Evolutionary conservation across 1,140 invertebrate genomes (phyloP), one percentile per base, ranked within the genome.

Genomic region (Zaprionus africanus): DNA sequence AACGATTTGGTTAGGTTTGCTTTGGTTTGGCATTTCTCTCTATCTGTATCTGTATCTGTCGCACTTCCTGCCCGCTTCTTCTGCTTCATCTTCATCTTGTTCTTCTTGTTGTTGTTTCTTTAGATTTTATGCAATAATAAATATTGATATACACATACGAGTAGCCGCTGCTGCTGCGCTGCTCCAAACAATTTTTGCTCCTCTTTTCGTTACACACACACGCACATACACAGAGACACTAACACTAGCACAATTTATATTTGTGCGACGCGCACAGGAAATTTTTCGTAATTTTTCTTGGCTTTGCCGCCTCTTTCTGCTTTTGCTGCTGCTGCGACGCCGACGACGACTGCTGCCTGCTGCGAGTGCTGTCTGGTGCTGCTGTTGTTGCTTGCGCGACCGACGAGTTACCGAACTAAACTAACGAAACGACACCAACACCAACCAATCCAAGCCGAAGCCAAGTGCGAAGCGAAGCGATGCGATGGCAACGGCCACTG

Each of bases 381-480:
- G 57, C 53, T 67, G 66, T 53, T 73, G 66, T 67, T 82, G 81
- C 83, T 87, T 91, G 82, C 78, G 84, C 87, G 82, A 87, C 90
- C 87, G 83, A 91, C 90, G 90, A 92, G 90, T 92, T 90, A 82
- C 90, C 90, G 90, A 92, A 90, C 90, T 79, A 90, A 92, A 90
- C 90, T 92, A 75, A 75, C 72, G 65, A 75, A 91, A 87, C 84
- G 83, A 76, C 81, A 84, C 81, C 75, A 84, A 69, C 82, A 73
- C 67, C 77, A 78, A 76, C 76, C 73, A 77, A 81, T 75, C 73
- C 78, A 82, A 81, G 88, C 81, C 88, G 75, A 84, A 79, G 81
- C 76, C 73, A 81, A 80, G 76, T 72, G 59, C 56, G 60, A 66
- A 81, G 69, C 61, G 53, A 60, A 81, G 69, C 62, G 53, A 60